A percentile compares a stretch with the other conserved stretches of the same genome.
These are phyloP conservation scores for Syngnathus typhle DNA, from an alignment of 2,113 vertebrate genomes.

Conservation along the genomic window DNA sequence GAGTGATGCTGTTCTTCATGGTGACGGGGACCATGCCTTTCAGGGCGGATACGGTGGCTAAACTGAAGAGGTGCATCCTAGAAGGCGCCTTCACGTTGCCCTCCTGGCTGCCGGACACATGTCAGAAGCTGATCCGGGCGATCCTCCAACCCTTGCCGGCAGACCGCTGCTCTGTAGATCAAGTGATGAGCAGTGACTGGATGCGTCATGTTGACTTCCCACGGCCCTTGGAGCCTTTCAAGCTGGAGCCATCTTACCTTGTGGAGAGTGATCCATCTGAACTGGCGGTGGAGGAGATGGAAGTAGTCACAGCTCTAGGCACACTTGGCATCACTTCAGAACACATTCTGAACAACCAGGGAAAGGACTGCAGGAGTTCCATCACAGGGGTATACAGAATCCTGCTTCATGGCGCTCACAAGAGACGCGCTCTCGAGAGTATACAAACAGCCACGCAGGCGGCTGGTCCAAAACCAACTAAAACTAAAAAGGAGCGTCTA, in stretches of 20 bases:
- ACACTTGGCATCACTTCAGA: slow-evolving; percentile 83
- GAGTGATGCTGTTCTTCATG: slow-evolving; percentile 92
- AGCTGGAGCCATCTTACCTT: slow-evolving; percentile 83
- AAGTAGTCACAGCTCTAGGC: slow-evolving; percentile 78
- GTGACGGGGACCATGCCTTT: slow-evolving; percentile 89
- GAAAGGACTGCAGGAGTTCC: slow-evolving; percentile 82
- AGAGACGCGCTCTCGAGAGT: slow-evolving; percentile 75
- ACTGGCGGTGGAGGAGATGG: slow-evolving; percentile 79
- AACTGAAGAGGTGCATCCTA: slow-evolving; percentile 90
- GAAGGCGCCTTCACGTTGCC: slow-evolving; percentile 81
- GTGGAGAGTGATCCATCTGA: slow-evolving; percentile 65
- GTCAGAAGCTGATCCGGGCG: slow-evolving; percentile 80
- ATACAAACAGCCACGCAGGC: slow-evolving; percentile 70
- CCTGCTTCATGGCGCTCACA: slow-evolving; percentile 83
- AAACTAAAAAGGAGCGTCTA: slow-evolving; percentile 73
- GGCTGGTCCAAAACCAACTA: slow-evolving; percentile 47
- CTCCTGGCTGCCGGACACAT: slow-evolving; percentile 77
- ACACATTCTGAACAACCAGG: slow-evolving; percentile 85
- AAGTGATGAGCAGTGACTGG: slow-evolving; percentile 89
- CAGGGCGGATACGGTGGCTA: slow-evolving; percentile 90
- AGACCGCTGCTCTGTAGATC: slow-evolving; percentile 78
- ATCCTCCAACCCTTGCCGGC: slow-evolving; percentile 81
- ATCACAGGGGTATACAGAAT: slow-evolving; percentile 90
- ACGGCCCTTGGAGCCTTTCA: slow-evolving; percentile 79
- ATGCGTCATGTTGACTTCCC: slow-evolving; percentile 82